These are phyloP conservation scores for Rousettus madagascariensis DNA, from an alignment of 2,797 vertebrate genomes.

Conservation along the genomic window DNA sequence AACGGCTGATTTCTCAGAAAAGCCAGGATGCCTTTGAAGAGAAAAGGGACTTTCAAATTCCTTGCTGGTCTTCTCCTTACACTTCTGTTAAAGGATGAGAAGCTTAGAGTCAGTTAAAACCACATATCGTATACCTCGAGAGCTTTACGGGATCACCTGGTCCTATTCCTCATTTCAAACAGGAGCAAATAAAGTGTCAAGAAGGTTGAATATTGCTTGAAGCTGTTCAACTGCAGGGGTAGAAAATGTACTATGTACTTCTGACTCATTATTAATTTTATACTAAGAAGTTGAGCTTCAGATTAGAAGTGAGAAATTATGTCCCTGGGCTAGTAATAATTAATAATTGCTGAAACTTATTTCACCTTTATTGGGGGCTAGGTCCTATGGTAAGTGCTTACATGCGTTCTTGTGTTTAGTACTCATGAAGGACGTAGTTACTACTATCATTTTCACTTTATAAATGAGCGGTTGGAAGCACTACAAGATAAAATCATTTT, in stretches of 20 bases:
- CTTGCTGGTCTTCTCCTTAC: not conserved
- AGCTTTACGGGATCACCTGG: not conserved
- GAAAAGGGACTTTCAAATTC: not conserved
- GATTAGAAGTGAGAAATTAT: not conserved
- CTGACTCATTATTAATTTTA: not conserved
- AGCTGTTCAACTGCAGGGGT: not conserved
- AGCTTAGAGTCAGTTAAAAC: not conserved
- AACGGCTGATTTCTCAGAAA: not conserved
- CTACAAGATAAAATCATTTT: not conserved
- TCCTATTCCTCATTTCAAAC: not conserved
- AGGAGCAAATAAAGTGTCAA: not conserved
- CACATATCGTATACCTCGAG: not conserved
- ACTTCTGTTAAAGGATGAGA: not conserved
- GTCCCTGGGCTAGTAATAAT: not conserved
- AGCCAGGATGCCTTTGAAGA: not conserved
- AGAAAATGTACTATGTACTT: not conserved
- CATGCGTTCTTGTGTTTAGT: not conserved
- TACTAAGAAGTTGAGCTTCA: not conserved
- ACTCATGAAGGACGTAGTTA: not conserved
- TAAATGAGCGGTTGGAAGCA: not conserved
- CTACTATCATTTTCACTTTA: not conserved
- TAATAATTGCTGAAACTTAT: not conserved
- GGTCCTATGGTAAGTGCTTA: not conserved
- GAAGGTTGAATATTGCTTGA: not conserved
- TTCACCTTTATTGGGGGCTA: not conserved